These are phyloP conservation scores for Chloroclysta siterata DNA, from an alignment of 2,888 invertebrate species.

Conservation along the genomic window DNA sequence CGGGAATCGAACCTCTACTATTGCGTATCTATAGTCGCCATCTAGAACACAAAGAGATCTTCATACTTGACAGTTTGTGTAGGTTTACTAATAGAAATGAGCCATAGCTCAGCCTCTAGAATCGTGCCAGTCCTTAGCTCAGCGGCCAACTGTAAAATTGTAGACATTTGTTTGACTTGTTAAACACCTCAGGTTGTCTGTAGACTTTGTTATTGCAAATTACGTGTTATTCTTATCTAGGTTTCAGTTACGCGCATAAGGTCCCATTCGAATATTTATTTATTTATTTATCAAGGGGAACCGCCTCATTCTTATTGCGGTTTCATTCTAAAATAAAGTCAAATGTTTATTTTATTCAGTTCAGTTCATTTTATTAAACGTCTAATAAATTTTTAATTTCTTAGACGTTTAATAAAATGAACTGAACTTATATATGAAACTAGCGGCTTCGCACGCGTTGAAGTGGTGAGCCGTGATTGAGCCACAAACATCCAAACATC, in stretches of 20 bases:
- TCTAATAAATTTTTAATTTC: too few relatives aligned
- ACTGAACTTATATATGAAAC: too few relatives aligned
- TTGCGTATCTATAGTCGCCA: not conserved
- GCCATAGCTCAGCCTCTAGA: conserved; percentile 18
- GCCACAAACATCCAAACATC: too few relatives aligned
- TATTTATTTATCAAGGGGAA: too few relatives aligned
- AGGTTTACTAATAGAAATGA: conserved; percentile 20
- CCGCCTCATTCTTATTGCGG: too few relatives aligned
- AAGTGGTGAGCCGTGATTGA: too few relatives aligned
- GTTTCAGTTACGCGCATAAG: not conserved
- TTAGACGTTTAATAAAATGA: too few relatives aligned
- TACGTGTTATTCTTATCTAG: not conserved
- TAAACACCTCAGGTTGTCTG: conserved; percentile 24
- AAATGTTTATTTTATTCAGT: too few relatives aligned
- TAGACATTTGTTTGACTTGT: conserved; percentile 39
- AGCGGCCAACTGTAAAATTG: conserved; percentile 45
- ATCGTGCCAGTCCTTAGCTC: conserved; percentile 28
- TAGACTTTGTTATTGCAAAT: conserved; percentile 1
- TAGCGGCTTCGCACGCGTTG: too few relatives aligned
- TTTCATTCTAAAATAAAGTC: too few relatives aligned
- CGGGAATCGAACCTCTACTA: not conserved
- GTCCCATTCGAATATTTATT: too few relatives aligned
- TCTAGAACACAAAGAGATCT: not conserved
- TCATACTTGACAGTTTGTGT: not conserved
- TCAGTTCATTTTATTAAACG: too few relatives aligned